Evolutionary conservation across 2,888 invertebrate genomes (phyloP).

Genomic region (Hololepta plana): DNA sequence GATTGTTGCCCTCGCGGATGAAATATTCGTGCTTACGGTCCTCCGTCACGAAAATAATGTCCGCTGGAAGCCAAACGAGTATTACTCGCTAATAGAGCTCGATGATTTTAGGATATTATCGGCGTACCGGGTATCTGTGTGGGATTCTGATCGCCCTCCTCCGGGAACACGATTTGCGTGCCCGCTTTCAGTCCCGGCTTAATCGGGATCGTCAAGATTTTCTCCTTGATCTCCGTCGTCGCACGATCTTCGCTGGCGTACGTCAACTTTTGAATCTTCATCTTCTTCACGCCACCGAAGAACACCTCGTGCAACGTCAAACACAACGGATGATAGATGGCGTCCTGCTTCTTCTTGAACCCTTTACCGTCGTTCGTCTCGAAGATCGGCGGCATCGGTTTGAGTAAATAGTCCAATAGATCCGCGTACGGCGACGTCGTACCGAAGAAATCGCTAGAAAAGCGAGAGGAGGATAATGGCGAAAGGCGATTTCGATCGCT

Average conservation of each 20-base stretch:
- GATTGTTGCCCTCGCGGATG: slow-evolving; percentile 45
- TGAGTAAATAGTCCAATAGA: slow-evolving; percentile 44
- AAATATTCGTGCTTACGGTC: slow-evolving; percentile 52
- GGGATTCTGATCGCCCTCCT: slow-evolving; percentile 65
- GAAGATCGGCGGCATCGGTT: slow-evolving; percentile 42
- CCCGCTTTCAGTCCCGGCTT: slow-evolving; percentile 56
- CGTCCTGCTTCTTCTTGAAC: slow-evolving; percentile 42
- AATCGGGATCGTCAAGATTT: slow-evolving; percentile 55
- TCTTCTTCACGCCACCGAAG: slow-evolving; percentile 62
- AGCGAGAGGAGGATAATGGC: no score
- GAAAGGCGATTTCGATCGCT: no score
- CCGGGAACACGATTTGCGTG: slow-evolving; percentile 53
- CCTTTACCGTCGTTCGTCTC: slow-evolving; percentile 41
- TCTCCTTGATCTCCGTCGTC: slow-evolving; percentile 45
- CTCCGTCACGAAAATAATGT: slow-evolving; percentile 55
- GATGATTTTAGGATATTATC: slow-evolving; percentile 3
- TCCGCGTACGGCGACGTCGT: slow-evolving; percentile 68
- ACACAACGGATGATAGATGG: slow-evolving; percentile 34
- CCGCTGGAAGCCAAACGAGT: slow-evolving; percentile 36
- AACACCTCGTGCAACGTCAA: slow-evolving; percentile 46
- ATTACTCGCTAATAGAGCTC: no score
- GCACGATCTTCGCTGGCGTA: slow-evolving; percentile 43
- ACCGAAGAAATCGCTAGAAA: slow-evolving; percentile 54
- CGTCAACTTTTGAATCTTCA: slow-evolving; percentile 59
- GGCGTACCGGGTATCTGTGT: slow-evolving; percentile 42